Base-by-base conservation (phyloP, 2,113 vertebrate genomes). In the Bubalus kerabau region DNA sequence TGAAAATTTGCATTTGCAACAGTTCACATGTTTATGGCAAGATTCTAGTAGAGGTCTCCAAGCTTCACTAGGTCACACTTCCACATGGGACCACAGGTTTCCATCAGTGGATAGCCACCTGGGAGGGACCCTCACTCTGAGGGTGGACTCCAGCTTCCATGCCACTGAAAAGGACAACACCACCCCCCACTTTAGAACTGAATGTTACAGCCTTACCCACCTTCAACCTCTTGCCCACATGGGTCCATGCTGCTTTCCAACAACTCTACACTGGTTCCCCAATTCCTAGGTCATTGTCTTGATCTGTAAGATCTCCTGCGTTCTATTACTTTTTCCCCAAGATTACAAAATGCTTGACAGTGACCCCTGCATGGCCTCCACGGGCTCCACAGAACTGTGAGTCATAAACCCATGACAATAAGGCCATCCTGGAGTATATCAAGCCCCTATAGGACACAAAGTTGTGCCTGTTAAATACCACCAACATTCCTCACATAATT, bases 341-440 rank as follows among this genome's bases (percentile, higher is more conserved):
- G 23, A 57, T 40, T 57, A 26, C 13, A 84, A 15, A 57, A 26
- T 40, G 21, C 82, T 54, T 26, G 23, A 57, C 82, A 10, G 21
- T 40, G 52, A 40, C 32, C 10, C 50, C 21, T 48, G 24, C 54
- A 14, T 24, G 13, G 14, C n/a, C n/a, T 28, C 23, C n/a, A 6
- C 5, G 23, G n/a, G 52, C 7, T 26, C 52, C 23, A 11, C 23
- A 26, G 82, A 40, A 57, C 54, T 28, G 7, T 56, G n/a, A 57
- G 54, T 40, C 14, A 57, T 3, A 57, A 84, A 40, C n/a, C n/a
- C 23, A 16, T 10, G 23, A 57, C 0, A 14, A 11, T 40, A 36
- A 40, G 14, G 54, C 54, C 23, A 57, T 52, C 21, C 12, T 24
- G 4, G 5, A 1, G n/a, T 16, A 14, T 11, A 36, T 40, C n/a